Conservation (phyloP, 2,113 vertebrate species). For the Stigmatopora argus region DNA sequence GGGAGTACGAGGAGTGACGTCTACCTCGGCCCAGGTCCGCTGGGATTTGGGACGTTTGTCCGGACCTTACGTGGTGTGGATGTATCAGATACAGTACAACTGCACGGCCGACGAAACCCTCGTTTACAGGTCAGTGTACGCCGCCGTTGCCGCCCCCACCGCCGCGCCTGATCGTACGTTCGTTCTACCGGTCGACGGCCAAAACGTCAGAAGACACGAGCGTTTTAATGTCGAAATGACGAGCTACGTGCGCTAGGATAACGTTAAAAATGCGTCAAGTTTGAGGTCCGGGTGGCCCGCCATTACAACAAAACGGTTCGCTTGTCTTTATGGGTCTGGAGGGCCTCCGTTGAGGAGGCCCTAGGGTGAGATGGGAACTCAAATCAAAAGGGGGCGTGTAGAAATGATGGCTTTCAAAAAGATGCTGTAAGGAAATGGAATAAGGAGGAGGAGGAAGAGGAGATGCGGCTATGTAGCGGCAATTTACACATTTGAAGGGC, state of each 20-base stretch:
- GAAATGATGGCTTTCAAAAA: background rate
- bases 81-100: conserved; percentile 80
- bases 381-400: background rate
- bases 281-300: too few relatives aligned
- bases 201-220: too few relatives aligned
- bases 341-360: background rate
- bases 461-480: too few relatives aligned
- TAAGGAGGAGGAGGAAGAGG: background rate
- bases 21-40: conserved; percentile 80
- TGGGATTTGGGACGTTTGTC: conserved; percentile 76
- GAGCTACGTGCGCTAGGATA: too few relatives aligned
- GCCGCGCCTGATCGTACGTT: too few relatives aligned
- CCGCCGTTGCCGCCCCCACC: too few relatives aligned
- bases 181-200: too few relatives aligned
- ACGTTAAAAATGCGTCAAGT: too few relatives aligned
- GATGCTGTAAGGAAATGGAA: background rate
- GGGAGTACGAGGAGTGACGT: conserved; percentile 77
- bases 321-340: too few relatives aligned
- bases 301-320: too few relatives aligned
- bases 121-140: conserved; percentile 72
- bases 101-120: conserved; percentile 68
- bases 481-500: background rate
- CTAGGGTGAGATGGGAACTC: background rate
- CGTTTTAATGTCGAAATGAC: too few relatives aligned
- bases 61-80: conserved; percentile 69